Percentiles rank a stretch among this genome's conserved stretches.
Evolutionary conservation across 1,140 invertebrate genomes (phyloP).

Genomic region (Pseudachorutes palmiensis): DNA sequence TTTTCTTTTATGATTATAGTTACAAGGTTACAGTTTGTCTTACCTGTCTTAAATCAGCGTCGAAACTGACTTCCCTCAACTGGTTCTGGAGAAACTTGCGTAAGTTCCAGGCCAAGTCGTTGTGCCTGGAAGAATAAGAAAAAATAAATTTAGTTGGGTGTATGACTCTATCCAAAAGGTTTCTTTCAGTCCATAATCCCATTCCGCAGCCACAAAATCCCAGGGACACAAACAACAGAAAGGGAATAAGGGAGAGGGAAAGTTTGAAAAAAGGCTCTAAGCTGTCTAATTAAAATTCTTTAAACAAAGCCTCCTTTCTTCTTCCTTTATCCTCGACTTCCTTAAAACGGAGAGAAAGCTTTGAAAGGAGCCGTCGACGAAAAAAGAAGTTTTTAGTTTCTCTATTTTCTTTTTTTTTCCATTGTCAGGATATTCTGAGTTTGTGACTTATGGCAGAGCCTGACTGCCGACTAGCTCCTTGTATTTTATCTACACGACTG

Average conservation of each 20-base stretch:
- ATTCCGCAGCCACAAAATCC: neutral
- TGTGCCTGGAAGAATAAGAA: slow-evolving; percentile 43
- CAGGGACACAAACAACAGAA: neutral
- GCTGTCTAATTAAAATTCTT: slow-evolving; percentile 14
- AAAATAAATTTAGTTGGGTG: neutral
- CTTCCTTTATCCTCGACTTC: neutral
- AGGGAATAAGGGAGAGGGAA: neutral
- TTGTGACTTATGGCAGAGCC: slow-evolving; percentile 5
- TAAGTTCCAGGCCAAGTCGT: slow-evolving; percentile 47
- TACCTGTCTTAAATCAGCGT: slow-evolving; percentile 40
- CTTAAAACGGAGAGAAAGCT: neutral
- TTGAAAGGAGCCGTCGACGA: neutral
- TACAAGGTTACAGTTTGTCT: too few relatives aligned
- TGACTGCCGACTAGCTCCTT: neutral
- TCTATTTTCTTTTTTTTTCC: neutral
- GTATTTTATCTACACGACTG: neutral
- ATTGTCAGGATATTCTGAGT: neutral
- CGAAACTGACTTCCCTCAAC: slow-evolving; percentile 43
- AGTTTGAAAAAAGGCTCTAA: neutral
- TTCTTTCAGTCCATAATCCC: neutral
- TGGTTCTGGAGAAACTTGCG: slow-evolving; percentile 44
- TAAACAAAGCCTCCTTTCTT: slow-evolving; percentile 3
- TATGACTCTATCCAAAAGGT: neutral
- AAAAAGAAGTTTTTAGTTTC: neutral
- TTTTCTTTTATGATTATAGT: too few relatives aligned